Conservation (phyloP, 2,888 invertebrate species). For the Rhorus exstirpatorius region DNA sequence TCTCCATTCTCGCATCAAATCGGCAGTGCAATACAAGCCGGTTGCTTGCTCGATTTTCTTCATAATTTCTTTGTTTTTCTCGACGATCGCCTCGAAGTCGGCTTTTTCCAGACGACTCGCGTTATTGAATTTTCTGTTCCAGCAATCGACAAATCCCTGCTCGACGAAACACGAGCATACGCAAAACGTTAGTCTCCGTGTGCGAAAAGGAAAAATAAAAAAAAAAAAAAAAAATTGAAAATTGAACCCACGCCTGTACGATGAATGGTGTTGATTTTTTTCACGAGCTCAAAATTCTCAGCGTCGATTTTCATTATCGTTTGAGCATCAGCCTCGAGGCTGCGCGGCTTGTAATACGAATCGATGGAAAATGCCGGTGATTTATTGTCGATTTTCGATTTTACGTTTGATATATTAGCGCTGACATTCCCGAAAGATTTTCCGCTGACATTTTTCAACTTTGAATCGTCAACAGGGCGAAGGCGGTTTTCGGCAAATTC, state of each 20-base stretch:
- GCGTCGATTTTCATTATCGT: slow-evolving; percentile 86
- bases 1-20: slow-evolving; percentile 74
- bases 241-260: slow-evolving; percentile 87
- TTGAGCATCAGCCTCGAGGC: slow-evolving; percentile 82
- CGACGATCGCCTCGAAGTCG: slow-evolving; percentile 61
- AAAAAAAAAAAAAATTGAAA: background rate
- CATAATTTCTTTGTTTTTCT: slow-evolving; percentile 74
- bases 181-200: too few species aligned
- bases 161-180: too few species aligned
- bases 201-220: too few species aligned
- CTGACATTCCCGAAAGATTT: slow-evolving; percentile 3
- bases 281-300: slow-evolving; percentile 88
- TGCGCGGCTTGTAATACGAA: slow-evolving; percentile 86
- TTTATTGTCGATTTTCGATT: slow-evolving; percentile 85
- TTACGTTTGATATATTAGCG: slow-evolving; percentile 63
- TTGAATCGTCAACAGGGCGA: slow-evolving; percentile 13
- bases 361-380: slow-evolving; percentile 88
- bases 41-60: slow-evolving; percentile 70
- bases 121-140: slow-evolving; percentile 71
- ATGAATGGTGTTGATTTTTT: slow-evolving; percentile 88
- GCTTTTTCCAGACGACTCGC: slow-evolving; percentile 34
- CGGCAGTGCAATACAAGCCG: slow-evolving; percentile 72
- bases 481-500: background rate
- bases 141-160: slow-evolving; percentile 80
- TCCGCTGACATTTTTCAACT: slow-evolving; percentile 8